These are phyloP conservation scores for Camarhynchus parvulus DNA, from an alignment of 2,113 vertebrate genomes.

Conservation along the genomic window DNA sequence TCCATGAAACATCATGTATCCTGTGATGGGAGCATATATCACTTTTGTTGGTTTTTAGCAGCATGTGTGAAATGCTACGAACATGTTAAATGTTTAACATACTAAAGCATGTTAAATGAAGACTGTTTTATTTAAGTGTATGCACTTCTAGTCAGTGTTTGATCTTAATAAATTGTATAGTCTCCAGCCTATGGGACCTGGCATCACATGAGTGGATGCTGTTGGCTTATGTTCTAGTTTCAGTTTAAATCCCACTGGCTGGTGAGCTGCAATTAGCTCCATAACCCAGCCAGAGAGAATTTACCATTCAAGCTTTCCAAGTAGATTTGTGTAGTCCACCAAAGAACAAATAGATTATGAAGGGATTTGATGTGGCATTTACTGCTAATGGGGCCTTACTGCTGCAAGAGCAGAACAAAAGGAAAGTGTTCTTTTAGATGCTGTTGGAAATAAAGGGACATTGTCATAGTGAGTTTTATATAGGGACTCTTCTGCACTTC, in stretches of 20 bases:
- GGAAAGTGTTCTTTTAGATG: neutral
- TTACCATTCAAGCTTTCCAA: neutral
- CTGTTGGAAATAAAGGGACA: neutral
- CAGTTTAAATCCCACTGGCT: neutral
- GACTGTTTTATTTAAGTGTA: neutral
- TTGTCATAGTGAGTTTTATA: neutral
- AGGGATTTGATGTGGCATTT: conserved; percentile 22
- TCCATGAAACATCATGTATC: neutral
- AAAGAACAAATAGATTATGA: conserved; percentile 32
- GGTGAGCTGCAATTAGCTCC: conserved; percentile 10
- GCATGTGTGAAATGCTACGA: neutral
- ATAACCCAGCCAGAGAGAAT: conserved; percentile 18
- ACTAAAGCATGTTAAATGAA: neutral
- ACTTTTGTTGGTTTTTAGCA: neutral
- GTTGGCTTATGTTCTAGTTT: conserved; percentile 1
- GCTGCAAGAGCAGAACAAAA: neutral
- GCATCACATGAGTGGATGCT: neutral
- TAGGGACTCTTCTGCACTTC: neutral
- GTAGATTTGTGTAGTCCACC: conserved; percentile 26
- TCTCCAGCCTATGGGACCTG: neutral
- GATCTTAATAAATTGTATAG: neutral
- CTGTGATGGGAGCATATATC: neutral
- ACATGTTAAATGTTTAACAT: neutral
- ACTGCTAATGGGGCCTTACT: neutral
- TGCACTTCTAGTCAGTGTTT: neutral